Evolutionary conservation across 2,113 vertebrate genomes (phyloP).

Genomic region (Alexandromys fortis): DNA sequence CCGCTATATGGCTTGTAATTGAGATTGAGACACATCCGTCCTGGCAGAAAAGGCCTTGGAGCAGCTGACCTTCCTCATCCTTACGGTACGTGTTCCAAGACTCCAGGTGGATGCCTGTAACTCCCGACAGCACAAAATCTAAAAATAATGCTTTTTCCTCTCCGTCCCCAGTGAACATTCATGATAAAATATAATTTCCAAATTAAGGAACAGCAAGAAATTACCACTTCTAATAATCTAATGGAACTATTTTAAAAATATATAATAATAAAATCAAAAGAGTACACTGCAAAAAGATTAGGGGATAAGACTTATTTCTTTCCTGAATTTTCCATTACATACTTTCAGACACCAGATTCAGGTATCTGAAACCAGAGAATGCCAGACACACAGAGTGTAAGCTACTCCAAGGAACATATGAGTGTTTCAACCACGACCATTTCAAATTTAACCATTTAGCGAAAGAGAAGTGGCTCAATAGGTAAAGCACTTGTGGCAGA

Average conservation of each 20-base stretch:
- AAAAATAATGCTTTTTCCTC: not conserved
- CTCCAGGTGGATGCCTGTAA: not conserved
- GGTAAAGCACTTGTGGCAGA: not conserved
- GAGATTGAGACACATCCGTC: not conserved
- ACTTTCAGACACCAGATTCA: not conserved
- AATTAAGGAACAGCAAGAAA: not conserved
- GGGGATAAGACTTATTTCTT: not conserved
- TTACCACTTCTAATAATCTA: not conserved
- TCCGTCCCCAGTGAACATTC: too few species aligned
- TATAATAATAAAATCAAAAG: not conserved
- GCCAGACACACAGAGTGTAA: not conserved
- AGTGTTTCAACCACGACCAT: not conserved
- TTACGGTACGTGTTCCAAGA: not conserved
- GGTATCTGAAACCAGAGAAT: not conserved
- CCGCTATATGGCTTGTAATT: accelerated
- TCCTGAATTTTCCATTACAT: not conserved
- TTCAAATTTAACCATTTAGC: not conserved
- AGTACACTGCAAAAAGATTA: not conserved
- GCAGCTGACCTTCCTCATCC: not conserved
- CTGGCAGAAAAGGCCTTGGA: not conserved
- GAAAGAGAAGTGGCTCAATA: too few species aligned
- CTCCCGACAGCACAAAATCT: not conserved
- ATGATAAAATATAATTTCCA: not conserved
- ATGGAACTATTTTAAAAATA: not conserved
- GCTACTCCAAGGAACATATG: not conserved